Evolutionary conservation across 2,888 invertebrate genomes (phyloP).

Genomic region (Dendrolimus pini): DNA sequence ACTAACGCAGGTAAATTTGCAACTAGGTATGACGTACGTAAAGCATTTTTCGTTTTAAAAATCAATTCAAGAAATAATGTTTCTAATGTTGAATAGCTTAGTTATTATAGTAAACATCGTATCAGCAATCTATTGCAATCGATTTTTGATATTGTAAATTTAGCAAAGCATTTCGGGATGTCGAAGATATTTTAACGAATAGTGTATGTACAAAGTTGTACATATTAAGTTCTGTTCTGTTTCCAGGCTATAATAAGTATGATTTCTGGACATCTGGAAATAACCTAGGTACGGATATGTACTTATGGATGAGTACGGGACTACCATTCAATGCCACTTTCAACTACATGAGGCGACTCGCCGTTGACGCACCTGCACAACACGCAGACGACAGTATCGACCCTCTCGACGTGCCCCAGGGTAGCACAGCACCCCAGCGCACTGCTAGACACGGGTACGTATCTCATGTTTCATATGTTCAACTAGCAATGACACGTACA

Average conservation of each 20-base stretch:
- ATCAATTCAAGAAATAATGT: no score
- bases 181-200: no score
- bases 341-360: slow-evolving; percentile 82
- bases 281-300: slow-evolving; percentile 90
- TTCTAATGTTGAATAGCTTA: no score
- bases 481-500: no score
- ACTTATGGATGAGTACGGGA: slow-evolving; percentile 93
- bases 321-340: slow-evolving; percentile 92
- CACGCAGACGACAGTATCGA: slow-evolving; percentile 75
- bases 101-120: no score
- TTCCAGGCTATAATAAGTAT: slow-evolving; percentile 82
- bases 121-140: no score
- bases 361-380: slow-evolving; percentile 71
- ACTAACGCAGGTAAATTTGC: slow-evolving; percentile 81
- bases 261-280: slow-evolving; percentile 95
- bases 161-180: no score
- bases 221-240: not conserved
- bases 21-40: no score
- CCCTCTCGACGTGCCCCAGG: slow-evolving; percentile 80
- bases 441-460: slow-evolving; percentile 84
- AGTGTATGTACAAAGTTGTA: no score
- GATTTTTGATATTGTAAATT: no score
- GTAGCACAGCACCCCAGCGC: slow-evolving; percentile 86
- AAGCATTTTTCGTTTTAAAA: no score
- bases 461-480: slow-evolving; percentile 2